phyloP scores from a whole-genome alignment of 2,113 vertebrate species.

The Prochilodus magdalenae region DNA sequence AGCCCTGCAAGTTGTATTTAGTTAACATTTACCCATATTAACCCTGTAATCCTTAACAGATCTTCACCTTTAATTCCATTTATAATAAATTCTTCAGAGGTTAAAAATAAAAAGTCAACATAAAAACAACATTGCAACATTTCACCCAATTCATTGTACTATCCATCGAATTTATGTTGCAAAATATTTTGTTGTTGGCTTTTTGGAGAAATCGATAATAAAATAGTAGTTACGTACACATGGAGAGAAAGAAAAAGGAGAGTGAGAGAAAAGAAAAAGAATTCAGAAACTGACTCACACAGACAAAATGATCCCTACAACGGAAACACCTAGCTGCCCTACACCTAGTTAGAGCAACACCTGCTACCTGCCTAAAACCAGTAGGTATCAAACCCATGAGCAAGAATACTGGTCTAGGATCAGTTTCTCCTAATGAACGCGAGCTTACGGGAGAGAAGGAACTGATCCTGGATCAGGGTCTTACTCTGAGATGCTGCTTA shows the following conservation, averaged over 20 bases:
- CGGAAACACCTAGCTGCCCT: slow-evolving; percentile 80
- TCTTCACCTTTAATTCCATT: slow-evolving; percentile 63
- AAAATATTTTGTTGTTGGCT: slow-evolving; percentile 8
- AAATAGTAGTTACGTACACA: slow-evolving; percentile 26
- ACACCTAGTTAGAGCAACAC: slow-evolving; percentile 62
- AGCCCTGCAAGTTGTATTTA: slow-evolving; percentile 36
- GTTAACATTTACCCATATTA: slow-evolving; percentile 35
- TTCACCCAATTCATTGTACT: background rate
- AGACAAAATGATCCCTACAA: slow-evolving; percentile 90
- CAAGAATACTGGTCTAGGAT: slow-evolving; percentile 42
- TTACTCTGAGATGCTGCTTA: slow-evolving; percentile 64
- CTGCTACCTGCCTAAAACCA: slow-evolving; percentile 47
- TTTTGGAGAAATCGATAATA: no score
- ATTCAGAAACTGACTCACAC: slow-evolving; percentile 58
- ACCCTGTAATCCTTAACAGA: slow-evolving; percentile 17
- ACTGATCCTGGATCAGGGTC: slow-evolving; percentile 48
- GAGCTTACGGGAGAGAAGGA: slow-evolving; percentile 3
- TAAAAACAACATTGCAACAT: slow-evolving; percentile 43
- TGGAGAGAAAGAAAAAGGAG: slow-evolving; percentile 22
- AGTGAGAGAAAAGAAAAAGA: slow-evolving; percentile 71
- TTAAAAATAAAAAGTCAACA: slow-evolving; percentile 25
- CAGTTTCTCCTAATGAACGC: slow-evolving; percentile 25
- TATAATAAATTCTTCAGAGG: slow-evolving; percentile 5
- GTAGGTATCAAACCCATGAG: slow-evolving; percentile 24
- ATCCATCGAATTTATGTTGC: slow-evolving; percentile 29